Evolutionary conservation across 2,888 invertebrate species (phyloP).

Genomic region (Ferdinandea cuprea): DNA sequence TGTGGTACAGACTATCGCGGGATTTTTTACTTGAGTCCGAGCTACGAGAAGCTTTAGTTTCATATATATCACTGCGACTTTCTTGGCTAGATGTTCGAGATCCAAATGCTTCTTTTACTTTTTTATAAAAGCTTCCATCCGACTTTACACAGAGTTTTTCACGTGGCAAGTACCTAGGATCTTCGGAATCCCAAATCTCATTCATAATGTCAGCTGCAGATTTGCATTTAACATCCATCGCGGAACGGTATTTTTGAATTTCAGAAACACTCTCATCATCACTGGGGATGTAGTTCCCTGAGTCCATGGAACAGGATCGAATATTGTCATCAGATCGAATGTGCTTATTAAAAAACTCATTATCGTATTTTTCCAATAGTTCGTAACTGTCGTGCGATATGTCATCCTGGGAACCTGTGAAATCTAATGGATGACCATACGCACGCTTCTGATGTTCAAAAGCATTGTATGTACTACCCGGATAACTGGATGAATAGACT

Average conservation of each 20-base stretch:
- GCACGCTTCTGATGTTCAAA: conserved; percentile 83
- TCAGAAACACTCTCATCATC: conserved; percentile 87
- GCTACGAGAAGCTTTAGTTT: conserved; percentile 87
- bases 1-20: conserved; percentile 86
- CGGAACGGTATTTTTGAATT: conserved; percentile 85
- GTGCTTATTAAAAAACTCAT: conserved; percentile 80
- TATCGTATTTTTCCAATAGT: conserved; percentile 89
- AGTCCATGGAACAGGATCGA: conserved; percentile 90
- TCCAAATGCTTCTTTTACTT: conserved; percentile 86
- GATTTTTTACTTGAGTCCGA: conserved; percentile 88
- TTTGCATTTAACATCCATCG: conserved; percentile 86
- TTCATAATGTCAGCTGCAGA: conserved; percentile 88
- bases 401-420: conserved; percentile 91
- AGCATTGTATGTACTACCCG: conserved; percentile 89
- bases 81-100: conserved; percentile 89
- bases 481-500: conserved; percentile 93
- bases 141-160: conserved; percentile 89
- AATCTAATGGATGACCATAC: conserved; percentile 83
- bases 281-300: conserved; percentile 90
- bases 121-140: conserved; percentile 89
- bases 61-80: conserved; percentile 88
- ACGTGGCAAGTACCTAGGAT: conserved; percentile 89
- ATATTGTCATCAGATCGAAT: conserved; percentile 84
- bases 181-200: conserved; percentile 91
- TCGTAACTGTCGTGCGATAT: conserved; percentile 95